Evolutionary conservation across 2,888 invertebrate genomes (phyloP).

Genomic region (Nowickia ferox): DNA sequence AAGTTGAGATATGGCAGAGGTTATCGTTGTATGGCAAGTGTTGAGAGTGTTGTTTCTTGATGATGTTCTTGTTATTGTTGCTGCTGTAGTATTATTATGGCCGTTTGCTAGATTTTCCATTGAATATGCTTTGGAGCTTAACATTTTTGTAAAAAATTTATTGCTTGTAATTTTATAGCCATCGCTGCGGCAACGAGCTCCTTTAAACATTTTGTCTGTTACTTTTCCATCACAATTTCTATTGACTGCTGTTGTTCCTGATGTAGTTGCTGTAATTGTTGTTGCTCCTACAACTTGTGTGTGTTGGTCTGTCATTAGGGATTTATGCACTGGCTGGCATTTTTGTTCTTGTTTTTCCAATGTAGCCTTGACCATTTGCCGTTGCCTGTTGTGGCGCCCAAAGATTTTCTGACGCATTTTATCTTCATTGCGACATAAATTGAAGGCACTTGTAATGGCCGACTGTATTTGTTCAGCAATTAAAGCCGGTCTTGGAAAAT

Average conservation of each 20-base stretch:
- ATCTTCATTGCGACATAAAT: constrained; percentile 82
- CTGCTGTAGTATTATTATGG: constrained; percentile 42
- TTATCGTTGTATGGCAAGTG: constrained; percentile 43
- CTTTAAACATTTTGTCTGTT: constrained; percentile 53
- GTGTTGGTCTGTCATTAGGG: constrained; percentile 44
- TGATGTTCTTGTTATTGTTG: constrained; percentile 14
- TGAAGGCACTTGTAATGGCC: constrained; percentile 84
- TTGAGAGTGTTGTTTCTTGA: constrained; percentile 16
- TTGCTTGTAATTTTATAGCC: constrained; percentile 74
- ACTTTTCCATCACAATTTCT: constrained; percentile 38
- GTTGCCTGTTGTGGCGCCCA: constrained; percentile 75
- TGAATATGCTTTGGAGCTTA: constrained; percentile 83
- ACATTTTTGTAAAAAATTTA: constrained; percentile 84
- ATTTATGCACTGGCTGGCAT: constrained; percentile 66
- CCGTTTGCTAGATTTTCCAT: constrained; percentile 83
- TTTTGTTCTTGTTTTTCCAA: constrained; percentile 59
- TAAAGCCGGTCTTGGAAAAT: constrained; percentile 84
- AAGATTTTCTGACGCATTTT: constrained; percentile 84
- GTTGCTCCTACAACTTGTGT: constrained; percentile 29
- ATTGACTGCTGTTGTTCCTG: constrained; percentile 37
- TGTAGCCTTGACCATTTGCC: constrained; percentile 64
- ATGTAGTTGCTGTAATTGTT: constrained; percentile 30
- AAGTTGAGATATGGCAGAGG: constrained; percentile 66
- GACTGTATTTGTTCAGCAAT: constrained; percentile 85
- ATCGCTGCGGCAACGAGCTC: constrained; percentile 73